Conservation (phyloP, 2,888 invertebrate genomes). For the Furcula furcula region DNA sequence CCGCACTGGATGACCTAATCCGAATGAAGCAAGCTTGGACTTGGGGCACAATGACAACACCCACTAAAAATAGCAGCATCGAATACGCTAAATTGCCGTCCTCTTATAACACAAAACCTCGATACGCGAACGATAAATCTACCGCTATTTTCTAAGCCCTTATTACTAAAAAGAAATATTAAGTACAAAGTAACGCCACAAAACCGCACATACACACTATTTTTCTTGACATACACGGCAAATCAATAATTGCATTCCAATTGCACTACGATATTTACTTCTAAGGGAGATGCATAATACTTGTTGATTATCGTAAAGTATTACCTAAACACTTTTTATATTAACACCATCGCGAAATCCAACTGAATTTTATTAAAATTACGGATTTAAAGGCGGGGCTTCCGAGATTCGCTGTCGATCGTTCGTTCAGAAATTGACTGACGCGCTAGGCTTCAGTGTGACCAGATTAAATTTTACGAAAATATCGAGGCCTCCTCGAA, state of each 20-base stretch:
- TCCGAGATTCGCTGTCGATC: constrained; percentile 67
- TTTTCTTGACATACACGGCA: constrained; percentile 53
- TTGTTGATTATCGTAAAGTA: constrained; percentile 21
- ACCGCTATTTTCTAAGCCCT: constrained; percentile 33
- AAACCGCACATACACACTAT: constrained; percentile 58
- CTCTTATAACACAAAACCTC: constrained; percentile 52
- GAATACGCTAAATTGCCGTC: constrained; percentile 52
- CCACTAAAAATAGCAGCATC: constrained; percentile 83
- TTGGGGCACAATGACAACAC: constrained; percentile 78
- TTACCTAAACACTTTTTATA: constrained; percentile 69
- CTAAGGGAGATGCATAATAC: constrained; percentile 6
- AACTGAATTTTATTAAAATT: constrained; percentile 68
- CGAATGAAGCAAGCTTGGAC: constrained; percentile 71
- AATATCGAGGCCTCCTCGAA: no score
- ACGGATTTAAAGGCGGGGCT: constrained; percentile 75
- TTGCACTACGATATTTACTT: constrained; percentile 14
- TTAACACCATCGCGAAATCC: constrained; percentile 70
- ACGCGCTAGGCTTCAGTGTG: constrained; percentile 12
- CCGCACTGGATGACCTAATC: constrained; percentile 78
- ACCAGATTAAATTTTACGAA: no score
- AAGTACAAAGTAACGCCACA: constrained; percentile 41
- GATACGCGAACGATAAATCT: constrained; percentile 27
- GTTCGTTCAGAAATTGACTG: constrained; percentile 69
- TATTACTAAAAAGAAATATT: constrained; percentile 40
- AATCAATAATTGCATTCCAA: constrained; percentile 66